A percentile compares a stretch with the other conserved stretches of the same genome.
Conservation (phyloP, 30 jellyfish, hydroid and myxozoan genomes). For the Aurelia aurita complex sp. Pacific region DNA sequence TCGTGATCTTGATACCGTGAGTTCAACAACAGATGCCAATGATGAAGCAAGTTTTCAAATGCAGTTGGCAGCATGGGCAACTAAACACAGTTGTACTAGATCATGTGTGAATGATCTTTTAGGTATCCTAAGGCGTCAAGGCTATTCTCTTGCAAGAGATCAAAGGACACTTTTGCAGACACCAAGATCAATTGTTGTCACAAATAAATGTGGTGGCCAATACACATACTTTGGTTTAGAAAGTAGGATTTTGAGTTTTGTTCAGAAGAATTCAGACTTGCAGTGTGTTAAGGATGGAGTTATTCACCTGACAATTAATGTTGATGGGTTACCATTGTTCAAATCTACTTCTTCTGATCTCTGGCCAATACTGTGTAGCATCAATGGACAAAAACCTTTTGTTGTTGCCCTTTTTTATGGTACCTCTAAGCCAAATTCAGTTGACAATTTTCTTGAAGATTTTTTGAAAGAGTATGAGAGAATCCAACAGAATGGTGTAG, state of each 20-base stretch:
- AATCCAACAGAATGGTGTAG: too few species aligned
- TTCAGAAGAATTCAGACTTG: neutral
- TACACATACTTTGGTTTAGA: conserved; percentile 8
- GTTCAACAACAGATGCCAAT: too few species aligned
- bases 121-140: too few species aligned
- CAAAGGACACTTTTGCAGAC: conserved; percentile 14
- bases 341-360: conserved; percentile 3
- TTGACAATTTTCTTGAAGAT: too few species aligned
- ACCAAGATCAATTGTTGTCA: neutral
- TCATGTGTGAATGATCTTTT: conserved; percentile 6
- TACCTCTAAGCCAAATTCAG: too few species aligned
- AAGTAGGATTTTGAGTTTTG: neutral
- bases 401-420: neutral
- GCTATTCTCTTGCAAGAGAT: neutral
- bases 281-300: neutral
- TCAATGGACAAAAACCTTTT: neutral
- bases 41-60: neutral
- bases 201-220: conserved; percentile 22
- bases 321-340: conserved; percentile 37
- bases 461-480: too few species aligned
- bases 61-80: conserved; percentile 6
- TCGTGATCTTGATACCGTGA: too few species aligned
- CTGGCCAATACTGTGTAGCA: conserved; percentile 30
- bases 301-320: neutral
- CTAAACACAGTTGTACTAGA: neutral